These are phyloP conservation scores for Drosophila biarmipes DNA, from an alignment of 1,140 invertebrate genomes.

Conservation along the genomic window DNA sequence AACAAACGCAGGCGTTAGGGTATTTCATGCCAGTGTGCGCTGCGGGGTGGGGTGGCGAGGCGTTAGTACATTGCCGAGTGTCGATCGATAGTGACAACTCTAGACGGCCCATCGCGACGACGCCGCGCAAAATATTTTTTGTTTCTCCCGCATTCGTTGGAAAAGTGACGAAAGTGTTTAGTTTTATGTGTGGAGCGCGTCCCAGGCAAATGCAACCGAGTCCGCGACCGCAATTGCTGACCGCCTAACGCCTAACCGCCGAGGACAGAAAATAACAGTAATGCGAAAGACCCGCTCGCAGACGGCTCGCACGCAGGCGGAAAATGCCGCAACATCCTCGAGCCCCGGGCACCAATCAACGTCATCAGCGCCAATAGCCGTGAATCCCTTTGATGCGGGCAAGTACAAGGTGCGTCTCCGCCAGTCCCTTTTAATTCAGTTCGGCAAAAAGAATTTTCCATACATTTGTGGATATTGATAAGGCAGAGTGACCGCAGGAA, in stretches of 20 bases:
- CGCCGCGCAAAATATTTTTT: conserved; percentile 40
- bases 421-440: conserved; percentile 39
- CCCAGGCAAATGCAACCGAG: conserved; percentile 17
- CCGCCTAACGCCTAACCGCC: conserved; percentile 12
- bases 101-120: conserved; percentile 13
- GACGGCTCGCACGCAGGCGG: conserved; percentile 78
- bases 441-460: conserved; percentile 19
- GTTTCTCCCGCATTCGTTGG: conserved; percentile 23
- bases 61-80: conserved; percentile 5
- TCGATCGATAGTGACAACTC: conserved; percentile 34
- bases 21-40: background rate
- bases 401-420: conserved; percentile 59
- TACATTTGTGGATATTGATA: conserved; percentile 46
- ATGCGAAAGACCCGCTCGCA: conserved; percentile 84
- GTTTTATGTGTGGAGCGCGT: conserved; percentile 31
- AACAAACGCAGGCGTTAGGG: conserved; percentile 15
- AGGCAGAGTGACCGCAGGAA: conserved; percentile 57
- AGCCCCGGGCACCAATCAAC: conserved; percentile 50
- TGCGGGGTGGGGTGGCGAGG: background rate
- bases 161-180: conserved; percentile 28
- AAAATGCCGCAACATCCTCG: conserved; percentile 75
- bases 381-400: conserved; percentile 61
- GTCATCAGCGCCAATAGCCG: conserved; percentile 44
- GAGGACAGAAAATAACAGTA: conserved; percentile 56
- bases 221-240: conserved; percentile 44